Conservation (phyloP, 2,888 invertebrate species). For the Lochmaea capreae region DNA sequence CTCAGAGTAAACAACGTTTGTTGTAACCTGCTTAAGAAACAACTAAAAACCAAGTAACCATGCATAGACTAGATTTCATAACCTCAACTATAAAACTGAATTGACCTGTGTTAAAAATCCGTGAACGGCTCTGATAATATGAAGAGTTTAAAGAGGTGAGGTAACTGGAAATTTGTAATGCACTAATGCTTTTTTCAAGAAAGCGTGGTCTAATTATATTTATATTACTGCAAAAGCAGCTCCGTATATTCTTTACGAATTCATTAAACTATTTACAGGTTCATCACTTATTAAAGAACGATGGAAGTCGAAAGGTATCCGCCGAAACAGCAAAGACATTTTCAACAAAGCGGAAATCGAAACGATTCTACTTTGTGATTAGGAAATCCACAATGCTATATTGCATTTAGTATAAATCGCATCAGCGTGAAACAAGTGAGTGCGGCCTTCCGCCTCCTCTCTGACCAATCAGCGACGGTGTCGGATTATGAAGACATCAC, state of each 20-base stretch:
- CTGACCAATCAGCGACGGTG: conserved; percentile 65
- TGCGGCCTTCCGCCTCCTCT: conserved; percentile 57
- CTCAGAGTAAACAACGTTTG: too few relatives aligned
- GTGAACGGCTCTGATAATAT: too few relatives aligned
- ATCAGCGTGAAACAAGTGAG: conserved; percentile 61
- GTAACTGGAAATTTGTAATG: too few relatives aligned
- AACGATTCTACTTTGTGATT: conserved; percentile 38
- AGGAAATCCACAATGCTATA: conserved; percentile 52
- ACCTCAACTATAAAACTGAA: too few relatives aligned
- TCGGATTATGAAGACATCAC: conserved; percentile 62
- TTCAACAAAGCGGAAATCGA: conserved; percentile 27
- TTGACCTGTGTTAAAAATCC: too few relatives aligned
- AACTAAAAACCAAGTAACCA: too few relatives aligned
- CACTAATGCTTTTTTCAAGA: too few relatives aligned
- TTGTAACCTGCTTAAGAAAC: too few relatives aligned
- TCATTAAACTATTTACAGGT: background rate
- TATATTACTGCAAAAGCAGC: too few relatives aligned
- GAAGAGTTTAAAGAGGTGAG: too few relatives aligned
- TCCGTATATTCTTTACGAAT: background rate
- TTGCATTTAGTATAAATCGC: conserved; percentile 58
- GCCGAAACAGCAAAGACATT: conserved; percentile 21
- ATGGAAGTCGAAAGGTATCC: background rate
- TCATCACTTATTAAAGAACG: background rate
- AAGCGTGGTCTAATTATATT: too few relatives aligned
- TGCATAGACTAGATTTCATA: too few relatives aligned